These are phyloP conservation scores for Pharmacophagus antenor DNA, from an alignment of 2,888 invertebrate species.

Conservation along the genomic window DNA sequence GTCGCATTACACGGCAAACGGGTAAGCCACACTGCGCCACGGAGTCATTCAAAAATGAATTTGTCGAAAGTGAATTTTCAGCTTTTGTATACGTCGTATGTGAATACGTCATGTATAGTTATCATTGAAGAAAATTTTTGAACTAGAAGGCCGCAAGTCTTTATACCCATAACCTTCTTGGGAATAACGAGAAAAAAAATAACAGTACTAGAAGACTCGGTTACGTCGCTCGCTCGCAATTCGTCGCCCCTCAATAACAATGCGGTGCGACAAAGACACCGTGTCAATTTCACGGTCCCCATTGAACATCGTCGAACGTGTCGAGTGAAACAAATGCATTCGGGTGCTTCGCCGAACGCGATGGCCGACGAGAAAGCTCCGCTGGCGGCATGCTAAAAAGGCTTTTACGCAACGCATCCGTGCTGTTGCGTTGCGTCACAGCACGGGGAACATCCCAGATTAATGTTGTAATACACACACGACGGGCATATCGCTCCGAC, in stretches of 20 bases:
- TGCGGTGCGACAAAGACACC: constrained; percentile 50
- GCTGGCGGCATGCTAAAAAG: constrained; percentile 72
- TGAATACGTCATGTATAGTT: no score
- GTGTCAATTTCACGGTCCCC: constrained; percentile 65
- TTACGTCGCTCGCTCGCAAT: constrained; percentile 52
- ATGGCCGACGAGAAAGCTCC: constrained; percentile 70
- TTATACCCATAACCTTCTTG: no score
- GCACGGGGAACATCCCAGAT: constrained; percentile 48
- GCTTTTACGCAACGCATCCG: constrained; percentile 65
- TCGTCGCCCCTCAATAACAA: no score
- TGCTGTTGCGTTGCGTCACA: constrained; percentile 54
- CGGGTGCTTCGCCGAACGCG: constrained; percentile 63
- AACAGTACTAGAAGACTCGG: constrained; percentile 56
- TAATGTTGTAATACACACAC: constrained; percentile 48
- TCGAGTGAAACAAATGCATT: constrained; percentile 51
- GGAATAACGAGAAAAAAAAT: no score
- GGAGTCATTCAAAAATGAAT: no score
- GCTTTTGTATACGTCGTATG: no score
- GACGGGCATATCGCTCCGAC: constrained; percentile 31
- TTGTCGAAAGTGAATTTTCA: no score
- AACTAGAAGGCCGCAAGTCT: no score
- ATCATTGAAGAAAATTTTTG: no score
- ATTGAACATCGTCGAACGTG: constrained; percentile 37
- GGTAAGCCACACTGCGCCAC: no score
- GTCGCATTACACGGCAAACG: no score